phyloP scores from a whole-genome alignment of 1,140 invertebrate genomes.

The Lucilia sericata region DNA sequence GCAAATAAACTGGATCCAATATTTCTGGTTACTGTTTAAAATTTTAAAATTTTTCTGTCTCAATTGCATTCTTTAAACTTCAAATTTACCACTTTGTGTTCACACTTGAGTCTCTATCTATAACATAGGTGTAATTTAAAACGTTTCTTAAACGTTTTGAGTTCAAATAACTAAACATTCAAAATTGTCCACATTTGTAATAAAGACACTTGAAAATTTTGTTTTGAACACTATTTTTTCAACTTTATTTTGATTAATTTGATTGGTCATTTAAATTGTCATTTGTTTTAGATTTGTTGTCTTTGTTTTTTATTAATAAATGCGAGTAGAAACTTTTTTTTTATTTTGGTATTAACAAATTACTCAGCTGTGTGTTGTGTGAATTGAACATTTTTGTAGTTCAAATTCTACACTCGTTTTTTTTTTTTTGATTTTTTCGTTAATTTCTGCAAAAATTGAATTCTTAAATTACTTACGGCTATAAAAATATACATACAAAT shows the following conservation, averaged over 20 bases:
- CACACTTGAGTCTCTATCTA: too few species aligned
- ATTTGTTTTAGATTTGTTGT: conserved; percentile 32
- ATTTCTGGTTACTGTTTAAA: too few species aligned
- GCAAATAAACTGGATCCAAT: too few species aligned
- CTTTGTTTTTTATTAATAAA: neutral
- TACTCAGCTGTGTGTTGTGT: conserved; percentile 23
- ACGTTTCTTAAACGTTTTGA: too few species aligned
- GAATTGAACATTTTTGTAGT: conserved; percentile 19
- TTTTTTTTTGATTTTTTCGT: neutral
- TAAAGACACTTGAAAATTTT: too few species aligned
- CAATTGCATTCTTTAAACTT: too few species aligned
- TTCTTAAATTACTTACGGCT: conserved; percentile 38
- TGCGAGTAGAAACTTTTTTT: neutral
- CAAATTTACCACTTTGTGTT: too few species aligned
- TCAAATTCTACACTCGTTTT: neutral
- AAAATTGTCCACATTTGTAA: too few species aligned
- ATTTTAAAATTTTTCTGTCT: too few species aligned
- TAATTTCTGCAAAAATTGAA: conserved; percentile 20
- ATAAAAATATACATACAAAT: neutral
- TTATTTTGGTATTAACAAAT: conserved; percentile 29
- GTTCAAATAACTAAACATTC: too few species aligned
- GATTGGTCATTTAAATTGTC: conserved; percentile 41
- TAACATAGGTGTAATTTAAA: too few species aligned
- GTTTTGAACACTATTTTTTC: too few species aligned
- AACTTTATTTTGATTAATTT: conserved; percentile 36